A percentile compares a stretch with the other conserved stretches of the same genome.
phyloP scores from a whole-genome alignment of 2,888 invertebrate species.

The Lymantria dispar region DNA sequence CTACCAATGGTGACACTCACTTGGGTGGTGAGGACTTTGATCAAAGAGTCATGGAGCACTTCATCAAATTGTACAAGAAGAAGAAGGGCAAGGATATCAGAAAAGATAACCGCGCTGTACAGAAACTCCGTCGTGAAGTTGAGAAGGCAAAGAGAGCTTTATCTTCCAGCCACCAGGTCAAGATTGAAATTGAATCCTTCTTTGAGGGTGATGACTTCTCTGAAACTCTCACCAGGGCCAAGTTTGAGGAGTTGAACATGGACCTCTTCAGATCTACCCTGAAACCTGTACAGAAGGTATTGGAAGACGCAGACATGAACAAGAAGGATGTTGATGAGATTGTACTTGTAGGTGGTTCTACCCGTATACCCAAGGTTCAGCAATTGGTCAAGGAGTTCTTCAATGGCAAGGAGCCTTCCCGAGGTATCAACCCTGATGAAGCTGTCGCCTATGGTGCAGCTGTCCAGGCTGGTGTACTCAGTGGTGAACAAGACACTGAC shows the following conservation, averaged over 20 bases:
- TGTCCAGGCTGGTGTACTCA: slow-evolving; percentile 98
- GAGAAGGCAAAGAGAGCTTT: slow-evolving; percentile 98
- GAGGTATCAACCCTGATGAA: slow-evolving; percentile 99
- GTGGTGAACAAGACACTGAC: slow-evolving; percentile 98
- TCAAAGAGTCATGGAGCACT: slow-evolving; percentile 99
- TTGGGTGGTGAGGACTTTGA: slow-evolving; percentile 99
- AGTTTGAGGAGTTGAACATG: slow-evolving; percentile 99
- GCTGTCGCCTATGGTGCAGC: slow-evolving; percentile 99
- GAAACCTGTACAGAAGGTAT: slow-evolving; percentile 96
- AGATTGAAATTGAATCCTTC: slow-evolving; percentile 99
- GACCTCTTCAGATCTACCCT: slow-evolving; percentile 94
- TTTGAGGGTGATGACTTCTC: slow-evolving; percentile 99
- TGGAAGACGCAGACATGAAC: slow-evolving; percentile 99
- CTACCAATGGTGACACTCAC: slow-evolving; percentile 98
- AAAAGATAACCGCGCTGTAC: slow-evolving; percentile 96
- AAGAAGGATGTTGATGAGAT: slow-evolving; percentile 99
- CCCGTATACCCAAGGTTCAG: slow-evolving; percentile 99
- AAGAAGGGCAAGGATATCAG: slow-evolving; percentile 99
- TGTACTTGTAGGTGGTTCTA: slow-evolving; percentile 99
- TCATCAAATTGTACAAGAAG: slow-evolving; percentile 99
- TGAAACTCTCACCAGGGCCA: slow-evolving; percentile 98
- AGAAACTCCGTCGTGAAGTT: slow-evolving; percentile 97
- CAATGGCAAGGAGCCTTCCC: slow-evolving; percentile 98
- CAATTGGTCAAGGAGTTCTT: slow-evolving; percentile 97
- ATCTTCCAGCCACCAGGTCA: slow-evolving; percentile 96